Conservation (phyloP, 1,140 invertebrate genomes). For the Zaprionus tsacasi region DNA sequence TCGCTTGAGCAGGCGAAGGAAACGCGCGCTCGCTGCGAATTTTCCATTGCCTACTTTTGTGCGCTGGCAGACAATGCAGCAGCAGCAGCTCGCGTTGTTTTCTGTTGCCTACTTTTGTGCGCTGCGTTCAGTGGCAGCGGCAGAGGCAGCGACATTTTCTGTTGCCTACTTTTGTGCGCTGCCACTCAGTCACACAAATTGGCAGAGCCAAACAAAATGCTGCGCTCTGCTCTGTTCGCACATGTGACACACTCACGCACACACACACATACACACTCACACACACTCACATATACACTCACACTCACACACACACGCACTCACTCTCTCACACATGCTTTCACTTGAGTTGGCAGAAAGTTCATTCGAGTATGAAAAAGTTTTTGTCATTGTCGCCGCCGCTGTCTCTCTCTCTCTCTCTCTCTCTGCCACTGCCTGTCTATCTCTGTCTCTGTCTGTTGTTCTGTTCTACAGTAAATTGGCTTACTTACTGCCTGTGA, state of each 20-base stretch:
- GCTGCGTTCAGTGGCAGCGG: neutral
- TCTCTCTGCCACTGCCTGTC: neutral
- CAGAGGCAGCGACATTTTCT: neutral
- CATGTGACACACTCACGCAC: constrained; percentile 42
- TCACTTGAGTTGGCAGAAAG: constrained; percentile 41
- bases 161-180: constrained; percentile 41
- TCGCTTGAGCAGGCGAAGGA: constrained; percentile 2
- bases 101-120: constrained; percentile 26
- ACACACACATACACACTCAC: neutral
- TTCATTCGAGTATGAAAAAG: constrained; percentile 63
- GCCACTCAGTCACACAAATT: constrained; percentile 4
- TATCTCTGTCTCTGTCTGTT: neutral
- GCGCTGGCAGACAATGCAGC: constrained; percentile 10
- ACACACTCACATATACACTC: constrained; percentile 13
- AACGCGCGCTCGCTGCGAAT: constrained; percentile 1
- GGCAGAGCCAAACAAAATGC: constrained; percentile 37
- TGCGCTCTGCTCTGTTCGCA: neutral
- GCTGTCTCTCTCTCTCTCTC: neutral
- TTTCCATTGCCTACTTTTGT: constrained; percentile 46
- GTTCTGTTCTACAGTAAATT: constrained; percentile 21
- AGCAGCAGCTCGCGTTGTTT: constrained; percentile 3
- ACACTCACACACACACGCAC: constrained; percentile 7
- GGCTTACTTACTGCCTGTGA: constrained; percentile 22
- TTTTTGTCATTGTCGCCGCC: constrained; percentile 57
- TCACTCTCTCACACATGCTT: neutral